Base-by-base conservation (phyloP, 2,888 invertebrate species). In the Diaphora mendica region DNA sequence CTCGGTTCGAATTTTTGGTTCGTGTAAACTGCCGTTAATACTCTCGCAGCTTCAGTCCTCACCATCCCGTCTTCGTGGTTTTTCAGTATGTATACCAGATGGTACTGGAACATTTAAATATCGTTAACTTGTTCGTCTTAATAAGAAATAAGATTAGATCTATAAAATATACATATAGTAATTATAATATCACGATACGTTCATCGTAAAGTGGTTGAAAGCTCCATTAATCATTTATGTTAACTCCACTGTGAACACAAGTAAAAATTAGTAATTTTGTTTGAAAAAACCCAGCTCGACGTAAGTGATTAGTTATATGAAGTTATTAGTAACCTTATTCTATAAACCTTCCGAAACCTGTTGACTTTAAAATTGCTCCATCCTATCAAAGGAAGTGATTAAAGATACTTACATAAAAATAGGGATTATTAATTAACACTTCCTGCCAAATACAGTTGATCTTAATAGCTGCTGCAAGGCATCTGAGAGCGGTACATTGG, bases 21-120 rank as follows among this genome's bases (percentile, higher is more conserved):
- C 64, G 95, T 92, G 82, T 97, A 97, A 66, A 97, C 94, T 80
- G 95, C 96, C 23, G 94, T 95, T 26, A 97, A 92, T 5, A 97
- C 93, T 35, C 92, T 90, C 0, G 96, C 96, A 3, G 97, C 97
- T 91, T 97, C 97, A 68, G 96, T 96, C 69, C 97, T 94, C 0
- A 97, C 97, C 77, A 97, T 96, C 13, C 97, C 97, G 90, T 98
- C 97, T 23, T 96, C 96, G 85, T 97, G 97, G 59, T 96, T 92
- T 66, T 93, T 93, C 5, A 97, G 85, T 51, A 97, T 92, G 74
- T 91, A 65, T 39, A 69, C 44, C 7, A 75, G 69, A 30, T 75
- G 75, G 0, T 44, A 23, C 75, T 75, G 71, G 48, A 75, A 75
- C 15, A 30, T 26, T 68, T 3, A 64, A 35, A 64, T 35, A 23